Evolutionary conservation across 2,888 invertebrate species (phyloP).

Genomic region (Scelioninae gen. 2): DNA sequence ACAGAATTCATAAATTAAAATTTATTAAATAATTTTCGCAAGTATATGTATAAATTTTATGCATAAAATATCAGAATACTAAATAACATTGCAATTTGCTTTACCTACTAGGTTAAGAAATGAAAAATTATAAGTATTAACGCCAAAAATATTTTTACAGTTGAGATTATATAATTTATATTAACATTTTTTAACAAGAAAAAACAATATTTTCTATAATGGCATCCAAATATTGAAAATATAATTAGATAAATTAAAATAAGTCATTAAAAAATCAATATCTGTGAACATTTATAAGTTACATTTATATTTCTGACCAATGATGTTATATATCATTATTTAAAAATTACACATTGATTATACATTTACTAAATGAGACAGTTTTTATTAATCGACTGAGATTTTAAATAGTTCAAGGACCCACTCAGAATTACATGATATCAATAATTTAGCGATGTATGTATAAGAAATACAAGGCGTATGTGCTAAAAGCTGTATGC

Average conservation of each 20-base stretch:
- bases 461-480: conserved; percentile 47
- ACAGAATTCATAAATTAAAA: neutral
- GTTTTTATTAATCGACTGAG: conserved; percentile 52
- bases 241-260: neutral
- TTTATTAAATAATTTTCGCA: too few relatives aligned
- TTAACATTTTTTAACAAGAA: too few relatives aligned
- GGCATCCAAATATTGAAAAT: neutral
- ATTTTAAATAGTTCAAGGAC: conserved; percentile 41
- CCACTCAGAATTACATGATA: conserved; percentile 48
- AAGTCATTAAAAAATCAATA: neutral
- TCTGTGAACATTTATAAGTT: neutral
- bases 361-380: conserved; percentile 39
- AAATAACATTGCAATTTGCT: too few relatives aligned
- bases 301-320: neutral
- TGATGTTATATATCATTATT: too few relatives aligned
- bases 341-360: too few relatives aligned
- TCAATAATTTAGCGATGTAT: conserved; percentile 42
- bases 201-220: too few relatives aligned
- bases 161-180: too few relatives aligned
- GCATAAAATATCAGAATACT: too few relatives aligned
- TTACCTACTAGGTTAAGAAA: too few relatives aligned
- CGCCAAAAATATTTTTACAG: too few relatives aligned
- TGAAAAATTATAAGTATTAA: too few relatives aligned
- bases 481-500: conserved; percentile 50
- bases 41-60: too few relatives aligned